Evolutionary conservation across 2,113 vertebrate species (phyloP), one percentile per base, ranked within the genome.

Genomic region (Chaetodon trifascialis): DNA sequence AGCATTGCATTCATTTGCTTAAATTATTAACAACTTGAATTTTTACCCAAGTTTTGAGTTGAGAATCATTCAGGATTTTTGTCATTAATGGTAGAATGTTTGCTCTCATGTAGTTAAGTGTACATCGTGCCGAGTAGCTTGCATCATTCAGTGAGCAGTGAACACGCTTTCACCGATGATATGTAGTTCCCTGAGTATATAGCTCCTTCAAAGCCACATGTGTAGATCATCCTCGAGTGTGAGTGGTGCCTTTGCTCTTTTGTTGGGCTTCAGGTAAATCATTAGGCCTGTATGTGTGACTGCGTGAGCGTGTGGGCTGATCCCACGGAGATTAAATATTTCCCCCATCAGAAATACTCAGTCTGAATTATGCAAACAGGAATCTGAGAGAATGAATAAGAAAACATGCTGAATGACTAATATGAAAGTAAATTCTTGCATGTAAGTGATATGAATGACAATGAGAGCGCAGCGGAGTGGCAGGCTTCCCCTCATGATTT

Each of bases 301-400:
- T 70, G 21, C 21, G 66, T 47, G 62, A 63, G 38, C 47, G 64
- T 51, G 71, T 79, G 69, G 71, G 72, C 68, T 56, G n/a, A 84
- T 73, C 25, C 81, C 76, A 72, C 36, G 47, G 76, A 84, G 73
- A 75, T 74, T 0, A 76, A 68, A 67, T 46, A 51, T 82, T 62
- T 71, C 30, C 49, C 52, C 86, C 46, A 59, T 83, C 55, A 62
- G 56, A 71, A 87, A 81, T 79, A 79, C 15, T 11, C 11, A 11
- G 42, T 74, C 64, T 78, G 73, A 89, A 82, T 86, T 80, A 80
- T 76, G 62, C 68, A 80, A 70, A 30, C 38, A 38, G 34, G 2
- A 71, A 56, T 68, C 14, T 71, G 40, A 78, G 51, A 9, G 69
- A 47, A 65, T 71, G 73, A 66, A 81, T 55, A 74, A 66, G n/a